These are phyloP conservation scores for Callinectes sapidus DNA, from an alignment of 2,888 invertebrate species.

Conservation along the genomic window DNA sequence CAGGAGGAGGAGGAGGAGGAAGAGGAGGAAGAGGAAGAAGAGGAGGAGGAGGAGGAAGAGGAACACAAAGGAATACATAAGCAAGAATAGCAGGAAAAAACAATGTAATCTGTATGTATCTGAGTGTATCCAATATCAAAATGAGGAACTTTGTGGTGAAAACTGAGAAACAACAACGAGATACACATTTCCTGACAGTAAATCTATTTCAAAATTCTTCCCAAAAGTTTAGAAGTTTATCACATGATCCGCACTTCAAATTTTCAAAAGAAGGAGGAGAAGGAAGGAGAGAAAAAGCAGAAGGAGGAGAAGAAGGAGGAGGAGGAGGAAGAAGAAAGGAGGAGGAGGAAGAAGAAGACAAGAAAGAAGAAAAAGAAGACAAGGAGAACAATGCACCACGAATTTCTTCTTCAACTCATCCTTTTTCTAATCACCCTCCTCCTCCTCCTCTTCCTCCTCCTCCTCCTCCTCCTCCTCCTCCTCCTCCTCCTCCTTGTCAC, in stretches of 20 bases:
- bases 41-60: constrained; percentile 4
- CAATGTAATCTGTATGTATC: too few species aligned
- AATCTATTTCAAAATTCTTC: too few species aligned
- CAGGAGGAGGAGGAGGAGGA: constrained; percentile 39
- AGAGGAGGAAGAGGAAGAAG: constrained; percentile 24
- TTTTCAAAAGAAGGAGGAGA: background rate
- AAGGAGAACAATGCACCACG: background rate
- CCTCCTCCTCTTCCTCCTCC: constrained; percentile 33
- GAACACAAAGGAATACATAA: too few species aligned
- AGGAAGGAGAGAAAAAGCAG: background rate
- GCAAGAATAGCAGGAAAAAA: too few species aligned
- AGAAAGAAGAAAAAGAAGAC: background rate
- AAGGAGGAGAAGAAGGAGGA: background rate
- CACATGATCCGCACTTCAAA: background rate
- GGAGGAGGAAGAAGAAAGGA: background rate
- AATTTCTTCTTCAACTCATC: background rate
- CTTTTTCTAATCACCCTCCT: background rate
- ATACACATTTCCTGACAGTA: too few species aligned
- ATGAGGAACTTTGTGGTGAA: too few species aligned
- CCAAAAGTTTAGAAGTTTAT: too few species aligned
- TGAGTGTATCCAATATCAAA: too few species aligned
- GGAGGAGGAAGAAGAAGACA: background rate
- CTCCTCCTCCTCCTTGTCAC: constrained; percentile 46
- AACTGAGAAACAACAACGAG: too few species aligned
- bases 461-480: background rate